phyloP scores from a whole-genome alignment of 2,888 invertebrate genomes.

The Drosophila buzzatii region DNA sequence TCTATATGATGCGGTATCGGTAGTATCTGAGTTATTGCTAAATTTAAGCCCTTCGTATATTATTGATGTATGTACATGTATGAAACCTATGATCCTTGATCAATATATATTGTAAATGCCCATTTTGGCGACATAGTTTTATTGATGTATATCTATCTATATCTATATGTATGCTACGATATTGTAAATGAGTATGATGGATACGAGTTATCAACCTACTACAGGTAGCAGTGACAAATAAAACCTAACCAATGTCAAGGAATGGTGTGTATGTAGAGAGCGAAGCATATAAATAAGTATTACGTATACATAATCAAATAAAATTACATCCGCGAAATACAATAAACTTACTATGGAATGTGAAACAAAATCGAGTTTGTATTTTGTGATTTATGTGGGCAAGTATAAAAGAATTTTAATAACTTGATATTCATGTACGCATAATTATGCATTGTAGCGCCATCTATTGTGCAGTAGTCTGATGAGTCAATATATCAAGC shows the following conservation, averaged over 20 bases:
- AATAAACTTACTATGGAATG: conserved; percentile 71
- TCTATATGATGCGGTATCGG: conserved; percentile 39
- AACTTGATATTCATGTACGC: too few relatives aligned
- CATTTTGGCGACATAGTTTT: conserved; percentile 65
- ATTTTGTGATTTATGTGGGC: not conserved
- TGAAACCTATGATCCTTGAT: conserved; percentile 53
- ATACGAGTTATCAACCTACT: conserved; percentile 48
- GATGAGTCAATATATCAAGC: accelerated
- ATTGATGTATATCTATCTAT: conserved; percentile 52
- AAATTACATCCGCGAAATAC: conserved; percentile 48
- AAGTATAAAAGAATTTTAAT: too few relatives aligned
- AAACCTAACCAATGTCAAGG: conserved; percentile 47
- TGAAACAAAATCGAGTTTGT: conserved; percentile 33
- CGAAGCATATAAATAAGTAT: conserved; percentile 51
- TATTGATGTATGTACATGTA: conserved; percentile 53
- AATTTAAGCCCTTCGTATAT: conserved; percentile 57
- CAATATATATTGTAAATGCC: conserved; percentile 53
- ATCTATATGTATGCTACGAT: conserved; percentile 50
- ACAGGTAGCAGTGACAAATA: conserved; percentile 57
- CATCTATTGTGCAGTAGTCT: not conserved
- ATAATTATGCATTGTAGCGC: not conserved
- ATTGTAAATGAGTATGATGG: conserved; percentile 44
- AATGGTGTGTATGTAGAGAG: conserved; percentile 35
- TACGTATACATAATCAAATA: conserved; percentile 45
- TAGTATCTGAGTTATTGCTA: conserved; percentile 65